Base-by-base conservation (phyloP, 2,888 invertebrate species). In the Tyria jacobaeae region DNA sequence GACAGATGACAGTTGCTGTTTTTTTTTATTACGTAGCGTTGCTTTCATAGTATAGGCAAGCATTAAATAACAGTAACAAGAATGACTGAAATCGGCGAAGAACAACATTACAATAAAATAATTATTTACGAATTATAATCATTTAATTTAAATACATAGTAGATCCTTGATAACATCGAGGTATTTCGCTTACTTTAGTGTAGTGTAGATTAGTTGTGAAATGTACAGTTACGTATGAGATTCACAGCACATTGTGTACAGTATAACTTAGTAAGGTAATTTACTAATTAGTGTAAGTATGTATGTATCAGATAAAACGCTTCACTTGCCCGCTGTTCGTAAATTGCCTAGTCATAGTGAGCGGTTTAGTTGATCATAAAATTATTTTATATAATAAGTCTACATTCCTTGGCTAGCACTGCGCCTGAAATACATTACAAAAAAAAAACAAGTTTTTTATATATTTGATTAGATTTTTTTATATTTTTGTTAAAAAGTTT, bases 211-310 rank as follows among this genome's bases (percentile, higher is more conserved):
- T 71, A 73, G 69, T 79, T 82, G 82, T 85, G 85, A 81, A 85
- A 80, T 92, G 92, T 93, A 94, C 93, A 93, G 93, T 94, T 94
- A 94, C 93, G 89, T 87, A 90, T 94, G 93, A 94, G 93, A 94
- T 94, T 94, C 86, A 82, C 82, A 81, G 76, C 77, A 76, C 79
- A 70, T 84, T 83, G 89, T 87, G 89, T 85, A 83, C 82, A 76
- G 54, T 71, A 51, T 78, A 73, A 74, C 31, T 54, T 48, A 37
- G 50, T 50, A 55, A 49, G 48, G 66, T 72, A 64, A 72, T 68
- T 55, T 81, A 79, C 78, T 83, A 78, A 80, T 76, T 82, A 81
- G 75, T 63, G 69, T 82, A 76, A 81, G 77, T 34, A 64, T 70
- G n/a, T 54, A 61, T 73, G 55, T 71, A 68, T 73, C 67, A 52